Base-by-base conservation (phyloP, 2,797 vertebrate genomes). In the Protosalanx chinensis region DNA sequence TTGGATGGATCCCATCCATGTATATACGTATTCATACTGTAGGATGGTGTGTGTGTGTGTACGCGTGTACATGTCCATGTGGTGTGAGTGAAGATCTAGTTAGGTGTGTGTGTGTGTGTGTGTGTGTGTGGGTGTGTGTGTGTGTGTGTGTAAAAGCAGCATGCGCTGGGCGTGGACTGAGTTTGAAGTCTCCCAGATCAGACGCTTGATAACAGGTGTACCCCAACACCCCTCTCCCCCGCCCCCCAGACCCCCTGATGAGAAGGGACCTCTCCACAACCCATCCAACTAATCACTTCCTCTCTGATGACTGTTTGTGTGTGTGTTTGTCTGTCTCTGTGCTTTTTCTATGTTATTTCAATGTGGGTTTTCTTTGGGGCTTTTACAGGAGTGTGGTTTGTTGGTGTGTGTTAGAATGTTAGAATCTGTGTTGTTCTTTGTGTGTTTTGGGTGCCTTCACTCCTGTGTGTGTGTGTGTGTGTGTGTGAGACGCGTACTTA, bases 171-270 rank as follows among this genome's bases (percentile, higher is more conserved):
- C 8, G 37, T 41, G 37, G 37, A 41, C 12, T 2, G 37, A 41
- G 37, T 73, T 76, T 79, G 71, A 85, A 74, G 76, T 69, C 64
- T 53, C 56, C 75, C 68, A 85, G 87, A 88, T 89, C 84, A 89
- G 87, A 89, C 84, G 76, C 51, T 82, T 79, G 74, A 0, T 2
- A 68, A 64, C 67, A 59, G 79, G 64, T 82, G 74, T 74, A 59
- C n/a, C 51, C 59, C 70, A 68, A 72, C 82, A 83, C 68, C 76
- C 82, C 75, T 76, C 76, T 72, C 4, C 35, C 35, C 37, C 6
- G 0, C 35, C 7, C 35, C 35, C 35, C 6, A 37, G 35, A 41
- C 37, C 37, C 37, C 37, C 37, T 41, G 37, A 10, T 41, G 37
- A 41, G 37, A 41, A 41, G 37, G 37, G 2, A 41, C 37, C 37